A percentile compares a stretch with the other conserved stretches of the same genome.
Evolutionary conservation across 2,113 vertebrate genomes (phyloP).

Genomic region (Craseonycteris thonglongyai): DNA sequence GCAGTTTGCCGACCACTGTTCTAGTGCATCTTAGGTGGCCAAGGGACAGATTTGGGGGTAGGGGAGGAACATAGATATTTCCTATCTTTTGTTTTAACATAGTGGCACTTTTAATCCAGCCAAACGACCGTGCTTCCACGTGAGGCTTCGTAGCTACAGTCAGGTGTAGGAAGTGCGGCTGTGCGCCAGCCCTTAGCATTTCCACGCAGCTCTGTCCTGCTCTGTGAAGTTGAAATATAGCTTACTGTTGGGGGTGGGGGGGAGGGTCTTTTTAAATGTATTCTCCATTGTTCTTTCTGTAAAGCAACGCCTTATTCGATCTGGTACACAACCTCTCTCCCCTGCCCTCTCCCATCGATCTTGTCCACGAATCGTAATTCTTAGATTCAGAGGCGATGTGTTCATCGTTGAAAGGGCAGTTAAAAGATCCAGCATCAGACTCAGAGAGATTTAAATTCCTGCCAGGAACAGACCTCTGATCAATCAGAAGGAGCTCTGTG

Average conservation of each 20-base stretch:
- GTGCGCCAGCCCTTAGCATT: neutral
- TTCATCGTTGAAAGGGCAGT: neutral
- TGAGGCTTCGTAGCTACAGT: neutral
- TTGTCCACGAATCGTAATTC: neutral
- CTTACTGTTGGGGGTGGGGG: neutral
- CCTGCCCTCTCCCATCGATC: neutral
- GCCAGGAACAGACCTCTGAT: neutral
- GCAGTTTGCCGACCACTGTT: too few species aligned
- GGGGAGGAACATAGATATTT: too few species aligned
- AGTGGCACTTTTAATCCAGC: neutral
- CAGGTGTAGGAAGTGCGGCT: neutral
- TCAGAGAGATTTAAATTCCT: neutral
- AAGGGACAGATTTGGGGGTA: neutral
- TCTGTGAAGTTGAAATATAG: neutral
- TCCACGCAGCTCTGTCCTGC: too few species aligned
- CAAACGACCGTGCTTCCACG: accelerated
- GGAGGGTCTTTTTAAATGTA: neutral
- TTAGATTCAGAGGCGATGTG: neutral
- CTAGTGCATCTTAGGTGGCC: neutral
- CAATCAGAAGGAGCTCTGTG: neutral
- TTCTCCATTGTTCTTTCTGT: neutral
- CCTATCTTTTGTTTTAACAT: neutral
- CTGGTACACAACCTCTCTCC: neutral
- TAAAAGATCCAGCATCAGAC: neutral
- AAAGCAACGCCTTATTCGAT: neutral